A percentile compares a stretch with the other conserved stretches of the same genome.
phyloP scores from a whole-genome alignment of 2,797 vertebrate species.

The Garrulus glandarius region DNA sequence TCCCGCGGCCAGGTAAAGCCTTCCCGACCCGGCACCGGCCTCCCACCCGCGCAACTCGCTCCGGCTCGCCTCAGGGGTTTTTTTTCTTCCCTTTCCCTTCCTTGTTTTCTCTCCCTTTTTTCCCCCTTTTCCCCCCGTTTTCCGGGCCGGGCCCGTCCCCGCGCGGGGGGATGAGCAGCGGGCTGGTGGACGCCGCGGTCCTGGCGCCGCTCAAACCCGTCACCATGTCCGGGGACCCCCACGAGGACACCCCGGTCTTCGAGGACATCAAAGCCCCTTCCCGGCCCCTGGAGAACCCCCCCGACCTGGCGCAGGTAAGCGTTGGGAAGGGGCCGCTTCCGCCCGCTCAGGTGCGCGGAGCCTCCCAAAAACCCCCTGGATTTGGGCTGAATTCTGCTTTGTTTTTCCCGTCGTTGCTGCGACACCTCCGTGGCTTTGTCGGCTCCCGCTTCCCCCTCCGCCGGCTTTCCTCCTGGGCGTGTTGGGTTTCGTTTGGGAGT shows the following conservation, averaged over 20 bases:
- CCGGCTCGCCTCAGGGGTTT: background rate
- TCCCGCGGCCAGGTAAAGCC: conserved; percentile 83
- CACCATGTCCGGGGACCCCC: conserved; percentile 80
- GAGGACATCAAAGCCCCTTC: conserved; percentile 86
- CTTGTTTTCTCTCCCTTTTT: background rate
- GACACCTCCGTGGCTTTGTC: background rate
- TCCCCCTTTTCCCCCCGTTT: rapidly evolving
- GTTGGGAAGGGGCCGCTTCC: background rate
- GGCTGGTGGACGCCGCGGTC: conserved; percentile 80
- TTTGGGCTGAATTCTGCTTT: background rate
- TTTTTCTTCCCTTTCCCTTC: background rate
- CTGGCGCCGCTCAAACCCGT: conserved; percentile 87
- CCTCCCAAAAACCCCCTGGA: rapidly evolving
- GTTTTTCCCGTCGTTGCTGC: background rate
- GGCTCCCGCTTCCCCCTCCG: background rate
- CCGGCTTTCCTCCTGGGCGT: background rate
- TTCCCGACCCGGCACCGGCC: conserved; percentile 68
- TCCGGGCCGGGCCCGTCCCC: background rate
- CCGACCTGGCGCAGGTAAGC: conserved; percentile 71
- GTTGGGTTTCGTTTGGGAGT: background rate
- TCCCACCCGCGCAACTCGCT: conserved; percentile 5
- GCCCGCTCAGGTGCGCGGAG: background rate
- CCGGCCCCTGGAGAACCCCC: conserved; percentile 64
- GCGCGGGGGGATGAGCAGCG: conserved; percentile 79
- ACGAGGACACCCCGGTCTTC: conserved; percentile 85